A percentile compares a stretch with the other conserved stretches of the same genome.
These are phyloP conservation scores for Pterocles orientalis DNA, from an alignment of 2,113 vertebrate genomes.

Conservation along the genomic window DNA sequence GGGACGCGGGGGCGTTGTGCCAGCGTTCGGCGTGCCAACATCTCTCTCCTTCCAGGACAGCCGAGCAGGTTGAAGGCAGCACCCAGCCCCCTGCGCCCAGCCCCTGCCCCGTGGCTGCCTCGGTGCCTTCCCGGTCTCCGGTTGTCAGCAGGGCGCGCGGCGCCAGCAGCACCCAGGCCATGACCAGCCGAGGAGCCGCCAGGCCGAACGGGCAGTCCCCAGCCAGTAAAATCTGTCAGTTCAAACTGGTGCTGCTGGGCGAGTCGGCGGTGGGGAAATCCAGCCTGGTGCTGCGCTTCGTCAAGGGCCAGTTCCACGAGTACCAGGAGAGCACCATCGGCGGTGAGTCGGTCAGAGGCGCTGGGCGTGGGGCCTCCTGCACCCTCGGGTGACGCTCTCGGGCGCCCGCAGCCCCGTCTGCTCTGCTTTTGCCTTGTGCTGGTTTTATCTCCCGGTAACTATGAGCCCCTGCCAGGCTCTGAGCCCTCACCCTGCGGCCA, in stretches of 20 bases:
- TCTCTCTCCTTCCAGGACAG: not conserved
- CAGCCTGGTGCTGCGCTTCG: slow-evolving; percentile 78
- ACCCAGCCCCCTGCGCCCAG: not conserved
- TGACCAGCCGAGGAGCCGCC: slow-evolving; percentile 79
- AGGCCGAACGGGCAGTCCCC: slow-evolving; percentile 81
- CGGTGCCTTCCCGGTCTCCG: not conserved
- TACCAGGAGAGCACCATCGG: slow-evolving; percentile 83
- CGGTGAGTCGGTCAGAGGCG: slow-evolving; percentile 53
- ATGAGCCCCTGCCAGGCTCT: not conserved
- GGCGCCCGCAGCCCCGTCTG: not conserved
- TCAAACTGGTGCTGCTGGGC: slow-evolving; percentile 79
- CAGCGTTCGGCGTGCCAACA: rapidly evolving
- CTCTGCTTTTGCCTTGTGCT: not conserved
- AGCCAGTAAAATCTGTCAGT: slow-evolving; percentile 80
- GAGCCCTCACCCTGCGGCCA: not conserved
- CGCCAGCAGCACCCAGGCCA: slow-evolving; percentile 58
- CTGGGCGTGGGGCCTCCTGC: not conserved
- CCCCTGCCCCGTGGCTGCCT: not conserved
- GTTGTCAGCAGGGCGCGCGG: not conserved
- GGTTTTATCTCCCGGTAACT: too few relatives aligned
- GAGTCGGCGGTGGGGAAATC: slow-evolving; percentile 82
- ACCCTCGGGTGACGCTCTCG: not conserved
- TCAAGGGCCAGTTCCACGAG: slow-evolving; percentile 82
- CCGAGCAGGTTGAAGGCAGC: not conserved
- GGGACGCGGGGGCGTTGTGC: rapidly evolving